Percentiles rank a stretch among this genome's conserved stretches.
phyloP scores from a whole-genome alignment of 1,140 invertebrate genomes.

The Dermatophagoides farinae region DNA sequence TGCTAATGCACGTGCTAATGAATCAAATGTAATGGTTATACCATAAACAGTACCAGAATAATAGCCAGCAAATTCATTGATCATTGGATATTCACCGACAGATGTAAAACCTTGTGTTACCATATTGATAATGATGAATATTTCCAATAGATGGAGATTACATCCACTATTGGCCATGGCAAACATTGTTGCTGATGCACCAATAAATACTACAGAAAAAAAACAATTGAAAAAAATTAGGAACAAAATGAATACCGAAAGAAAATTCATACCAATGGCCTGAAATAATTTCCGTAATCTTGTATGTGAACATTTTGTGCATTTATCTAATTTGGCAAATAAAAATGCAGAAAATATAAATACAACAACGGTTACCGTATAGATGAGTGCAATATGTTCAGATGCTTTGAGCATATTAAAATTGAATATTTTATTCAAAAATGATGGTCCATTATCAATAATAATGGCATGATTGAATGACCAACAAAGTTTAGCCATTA shows the following conservation, averaged over 20 bases:
- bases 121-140: conserved; percentile 16
- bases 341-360: neutral
- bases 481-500: neutral
- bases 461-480: conserved; percentile 1
- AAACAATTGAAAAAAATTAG: neutral
- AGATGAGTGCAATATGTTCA: neutral
- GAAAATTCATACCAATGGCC: neutral
- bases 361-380: neutral
- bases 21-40: conserved; percentile 37
- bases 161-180: conserved; percentile 15
- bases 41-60: conserved; percentile 46
- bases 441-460: conserved; percentile 4
- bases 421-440: neutral
- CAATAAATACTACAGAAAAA: conserved; percentile 3
- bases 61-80: conserved; percentile 49
- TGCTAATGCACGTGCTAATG: conserved; percentile 24
- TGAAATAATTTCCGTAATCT: conserved; percentile 8
- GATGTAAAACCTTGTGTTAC: conserved; percentile 15
- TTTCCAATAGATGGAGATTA: conserved; percentile 11
- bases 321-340: neutral
- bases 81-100: conserved; percentile 19
- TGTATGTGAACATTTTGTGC: neutral
- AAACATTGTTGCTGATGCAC: conserved; percentile 15
- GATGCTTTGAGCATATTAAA: neutral
- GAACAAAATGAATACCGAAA: neutral